Evolutionary conservation across 2,113 vertebrate genomes (phyloP).

Genomic region (Burhinus oedicnemus): DNA sequence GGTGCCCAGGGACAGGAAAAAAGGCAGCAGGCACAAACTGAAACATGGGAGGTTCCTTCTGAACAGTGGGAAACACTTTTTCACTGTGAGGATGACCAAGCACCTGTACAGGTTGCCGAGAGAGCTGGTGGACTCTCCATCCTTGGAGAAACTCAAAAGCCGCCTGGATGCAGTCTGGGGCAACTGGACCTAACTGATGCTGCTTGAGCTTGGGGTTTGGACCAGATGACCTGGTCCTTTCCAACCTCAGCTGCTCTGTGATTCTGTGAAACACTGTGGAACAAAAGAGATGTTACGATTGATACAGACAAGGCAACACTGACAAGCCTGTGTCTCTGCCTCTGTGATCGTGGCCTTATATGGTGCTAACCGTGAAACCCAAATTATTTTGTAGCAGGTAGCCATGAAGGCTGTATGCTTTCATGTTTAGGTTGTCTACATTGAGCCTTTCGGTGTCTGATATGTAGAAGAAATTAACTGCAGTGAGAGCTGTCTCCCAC

Average conservation of each 20-base stretch:
- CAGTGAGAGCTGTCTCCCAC: not conserved
- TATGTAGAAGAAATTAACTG: not conserved
- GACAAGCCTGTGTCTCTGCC: not conserved
- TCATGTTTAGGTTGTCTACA: not conserved
- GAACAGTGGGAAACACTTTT: not conserved
- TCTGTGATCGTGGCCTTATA: not conserved
- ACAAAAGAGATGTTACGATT: not conserved
- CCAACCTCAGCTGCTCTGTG: not conserved
- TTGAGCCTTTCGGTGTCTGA: not conserved
- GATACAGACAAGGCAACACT: not conserved
- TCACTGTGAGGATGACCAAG: not conserved
- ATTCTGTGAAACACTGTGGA: not conserved
- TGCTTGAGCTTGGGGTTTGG: not conserved
- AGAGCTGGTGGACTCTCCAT: not conserved
- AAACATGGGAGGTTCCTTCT: not conserved
- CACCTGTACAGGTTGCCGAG: not conserved
- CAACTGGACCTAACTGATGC: not conserved
- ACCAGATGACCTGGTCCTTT: not conserved
- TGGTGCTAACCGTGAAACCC: not conserved
- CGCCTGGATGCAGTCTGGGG: fast-evolving
- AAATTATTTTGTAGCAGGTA: not conserved
- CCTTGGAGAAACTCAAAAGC: not conserved
- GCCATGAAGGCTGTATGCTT: not conserved
- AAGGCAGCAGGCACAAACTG: not conserved
- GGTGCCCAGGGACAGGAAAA: not conserved